Evolutionary conservation across 2,113 vertebrate genomes (phyloP).

Genomic region (Rousettus leschenaultii): DNA sequence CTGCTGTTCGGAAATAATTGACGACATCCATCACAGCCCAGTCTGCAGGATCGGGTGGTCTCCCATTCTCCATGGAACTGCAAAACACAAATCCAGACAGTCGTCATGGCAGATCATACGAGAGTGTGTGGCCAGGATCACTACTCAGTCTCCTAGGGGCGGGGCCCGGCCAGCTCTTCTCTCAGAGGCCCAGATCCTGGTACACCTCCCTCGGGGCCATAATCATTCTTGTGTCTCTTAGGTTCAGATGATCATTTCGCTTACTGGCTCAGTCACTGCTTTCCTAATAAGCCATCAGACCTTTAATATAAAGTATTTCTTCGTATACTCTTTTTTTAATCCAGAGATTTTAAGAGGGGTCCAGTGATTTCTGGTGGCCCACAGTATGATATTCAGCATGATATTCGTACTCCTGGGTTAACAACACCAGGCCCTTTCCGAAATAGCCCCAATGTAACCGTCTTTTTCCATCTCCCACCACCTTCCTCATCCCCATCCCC

Average conservation of each 20-base stretch:
- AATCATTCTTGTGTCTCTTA: not conserved
- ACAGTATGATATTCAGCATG: not conserved
- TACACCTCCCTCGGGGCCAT: not conserved
- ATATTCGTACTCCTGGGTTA: not conserved
- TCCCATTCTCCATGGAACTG: constrained; percentile 91
- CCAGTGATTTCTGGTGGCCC: not conserved
- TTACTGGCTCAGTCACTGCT: not conserved
- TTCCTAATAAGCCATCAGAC: not conserved
- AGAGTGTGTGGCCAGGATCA: not conserved
- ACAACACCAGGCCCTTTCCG: not conserved
- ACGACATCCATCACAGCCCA: constrained; percentile 97
- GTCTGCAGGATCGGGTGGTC: constrained; percentile 93
- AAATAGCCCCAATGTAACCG: not conserved
- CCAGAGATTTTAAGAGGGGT: not conserved
- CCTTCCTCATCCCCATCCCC: not conserved
- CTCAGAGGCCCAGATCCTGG: no score
- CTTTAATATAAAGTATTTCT: not conserved
- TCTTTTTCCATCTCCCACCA: not conserved
- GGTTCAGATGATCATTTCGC: not conserved
- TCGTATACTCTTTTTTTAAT: not conserved
- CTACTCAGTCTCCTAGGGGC: not conserved
- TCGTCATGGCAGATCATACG: not conserved
- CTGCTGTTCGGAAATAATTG: constrained; percentile 96
- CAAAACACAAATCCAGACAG: constrained; percentile 73
- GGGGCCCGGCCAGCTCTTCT: not conserved